Conservation (phyloP, 2,888 invertebrate genomes). For the Chrysina gloriosa region DNA sequence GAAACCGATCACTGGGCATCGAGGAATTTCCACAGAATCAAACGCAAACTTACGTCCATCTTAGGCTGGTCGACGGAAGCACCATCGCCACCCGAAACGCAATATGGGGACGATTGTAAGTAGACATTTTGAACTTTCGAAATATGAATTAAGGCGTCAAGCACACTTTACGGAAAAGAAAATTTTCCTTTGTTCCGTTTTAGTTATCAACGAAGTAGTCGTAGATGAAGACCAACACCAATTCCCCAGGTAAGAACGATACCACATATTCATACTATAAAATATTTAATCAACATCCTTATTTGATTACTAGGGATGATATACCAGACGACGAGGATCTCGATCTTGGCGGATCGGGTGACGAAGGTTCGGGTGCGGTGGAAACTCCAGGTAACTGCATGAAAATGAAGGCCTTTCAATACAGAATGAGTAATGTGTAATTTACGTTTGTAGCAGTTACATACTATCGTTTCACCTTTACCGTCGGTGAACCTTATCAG, state of each 20-base stretch:
- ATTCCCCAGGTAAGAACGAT: background rate
- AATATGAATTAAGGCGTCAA: background rate
- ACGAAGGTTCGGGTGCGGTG: constrained; percentile 51
- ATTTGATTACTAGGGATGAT: background rate
- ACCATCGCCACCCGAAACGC: constrained; percentile 13
- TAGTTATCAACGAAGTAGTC: background rate
- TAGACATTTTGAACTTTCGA: background rate
- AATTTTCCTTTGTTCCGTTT: background rate
- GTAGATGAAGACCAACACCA: background rate
- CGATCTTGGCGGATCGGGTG: constrained; percentile 50
- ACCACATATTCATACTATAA: background rate
- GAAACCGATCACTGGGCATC: constrained; percentile 59
- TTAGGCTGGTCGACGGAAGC: constrained; percentile 38
- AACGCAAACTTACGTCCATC: constrained; percentile 53
- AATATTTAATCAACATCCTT: background rate
- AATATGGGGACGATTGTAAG: constrained; percentile 3
- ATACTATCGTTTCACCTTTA: constrained; percentile 69
- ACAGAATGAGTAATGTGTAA: background rate
- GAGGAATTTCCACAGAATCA: constrained; percentile 63
- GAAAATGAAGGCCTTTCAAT: background rate
- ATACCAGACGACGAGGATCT: constrained; percentile 30
- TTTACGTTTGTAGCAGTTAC: constrained; percentile 52
- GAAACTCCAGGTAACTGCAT: constrained; percentile 9
- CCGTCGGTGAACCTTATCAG: constrained; percentile 73
- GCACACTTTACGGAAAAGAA: background rate